Percentiles rank a stretch among this genome's conserved stretches.
Evolutionary conservation across 1,140 invertebrate species (phyloP).

Genomic region (fruit fly (Drosophila melanogaster)): Release_6_plus_ISO1_MT NT_033777.3:11612501-11613000

Average conservation of each 20-base stretch:
- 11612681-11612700: too few species aligned
- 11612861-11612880: conserved; percentile 37
- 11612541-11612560: conserved; percentile 22
- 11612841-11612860: conserved; percentile 54
- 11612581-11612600: conserved; percentile 13
- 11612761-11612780: conserved; percentile 28
- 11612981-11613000: conserved; percentile 61
- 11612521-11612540: conserved; percentile 47
- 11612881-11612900: conserved; percentile 58
- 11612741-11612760: conserved; percentile 13
- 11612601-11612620: conserved; percentile 13
- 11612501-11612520: conserved; percentile 44
- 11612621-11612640: conserved; percentile 2
- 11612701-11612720: too few species aligned
- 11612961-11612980: conserved; percentile 43
- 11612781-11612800: conserved; percentile 26
- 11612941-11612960: conserved; percentile 43
- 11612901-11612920: conserved; percentile 40
- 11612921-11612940: conserved; percentile 28
- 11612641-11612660: background rate
- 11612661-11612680: too few species aligned
- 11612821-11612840: conserved; percentile 42
- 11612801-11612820: conserved; percentile 27
- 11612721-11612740: background rate
- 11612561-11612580: conserved; percentile 15